These are phyloP conservation scores for Drosophila pseudoananassae DNA, from an alignment of 1,140 invertebrate species.

Conservation along the genomic window DNA sequence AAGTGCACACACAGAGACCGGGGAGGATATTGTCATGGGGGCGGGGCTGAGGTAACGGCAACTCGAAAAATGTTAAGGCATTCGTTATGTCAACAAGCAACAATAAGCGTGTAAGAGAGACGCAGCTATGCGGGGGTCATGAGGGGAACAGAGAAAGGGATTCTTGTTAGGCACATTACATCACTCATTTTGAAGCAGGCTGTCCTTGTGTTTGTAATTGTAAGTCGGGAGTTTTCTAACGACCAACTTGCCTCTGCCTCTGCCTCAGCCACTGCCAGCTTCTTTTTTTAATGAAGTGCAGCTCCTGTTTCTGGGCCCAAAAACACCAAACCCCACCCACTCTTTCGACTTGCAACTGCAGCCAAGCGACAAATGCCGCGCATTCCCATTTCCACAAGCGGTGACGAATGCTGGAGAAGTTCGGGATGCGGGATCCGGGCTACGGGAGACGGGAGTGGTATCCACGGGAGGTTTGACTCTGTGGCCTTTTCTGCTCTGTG, in stretches of 20 bases:
- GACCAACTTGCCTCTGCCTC: slow-evolving; percentile 44
- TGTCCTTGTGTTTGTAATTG: slow-evolving; percentile 59
- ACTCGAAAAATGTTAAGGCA: slow-evolving; percentile 74
- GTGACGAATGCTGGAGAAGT: slow-evolving; percentile 10
- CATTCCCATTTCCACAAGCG: slow-evolving; percentile 34
- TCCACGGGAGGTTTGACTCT: slow-evolving; percentile 16
- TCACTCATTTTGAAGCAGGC: slow-evolving; percentile 65
- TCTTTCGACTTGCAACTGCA: slow-evolving; percentile 46
- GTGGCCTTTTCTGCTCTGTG: slow-evolving; percentile 69
- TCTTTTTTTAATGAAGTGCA: slow-evolving; percentile 72
- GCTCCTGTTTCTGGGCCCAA: slow-evolving; percentile 19
- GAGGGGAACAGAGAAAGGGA: slow-evolving; percentile 3
- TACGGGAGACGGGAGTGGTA: neutral
- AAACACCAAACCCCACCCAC: neutral
- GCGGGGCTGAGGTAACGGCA: slow-evolving; percentile 15
- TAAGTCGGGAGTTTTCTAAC: slow-evolving; percentile 68
- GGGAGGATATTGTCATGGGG: neutral
- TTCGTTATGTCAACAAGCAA: slow-evolving; percentile 81
- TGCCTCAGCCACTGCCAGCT: slow-evolving; percentile 1
- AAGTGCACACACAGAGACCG: slow-evolving; percentile 49
- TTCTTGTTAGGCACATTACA: slow-evolving; percentile 74
- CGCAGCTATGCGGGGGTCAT: neutral
- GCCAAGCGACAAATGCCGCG: slow-evolving; percentile 62
- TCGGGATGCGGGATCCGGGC: slow-evolving; percentile 2
- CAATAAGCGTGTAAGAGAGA: slow-evolving; percentile 47